Conservation (phyloP, 2,888 invertebrate genomes). For the Drosophila neoperkinsi region DNA sequence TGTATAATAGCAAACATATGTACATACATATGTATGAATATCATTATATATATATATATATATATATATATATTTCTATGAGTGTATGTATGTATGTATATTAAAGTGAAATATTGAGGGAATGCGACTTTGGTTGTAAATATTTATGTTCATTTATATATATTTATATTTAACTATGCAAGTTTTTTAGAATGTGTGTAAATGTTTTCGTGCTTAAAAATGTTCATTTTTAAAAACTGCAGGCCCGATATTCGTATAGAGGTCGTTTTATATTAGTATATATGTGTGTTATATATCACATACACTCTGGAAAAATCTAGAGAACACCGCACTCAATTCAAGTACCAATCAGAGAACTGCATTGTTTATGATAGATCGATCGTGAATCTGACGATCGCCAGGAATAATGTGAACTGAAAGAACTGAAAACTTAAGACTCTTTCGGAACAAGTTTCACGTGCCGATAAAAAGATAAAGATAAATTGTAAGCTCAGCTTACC, state of each 20-base stretch:
- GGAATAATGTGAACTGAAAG: background rate
- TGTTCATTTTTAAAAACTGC: constrained; percentile 55
- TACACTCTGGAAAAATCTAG: background rate
- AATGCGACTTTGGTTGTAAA: constrained; percentile 41
- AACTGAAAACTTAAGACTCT: background rate
- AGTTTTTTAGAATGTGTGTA: constrained; percentile 9
- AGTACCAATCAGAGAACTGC: background rate
- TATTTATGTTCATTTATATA: constrained; percentile 38
- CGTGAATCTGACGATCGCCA: background rate
- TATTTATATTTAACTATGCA: constrained; percentile 15
- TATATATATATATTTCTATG: background rate
- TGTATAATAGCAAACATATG: constrained; percentile 20
- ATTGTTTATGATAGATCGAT: background rate
- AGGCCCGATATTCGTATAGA: constrained; percentile 63
- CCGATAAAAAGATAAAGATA: constrained; percentile 13
- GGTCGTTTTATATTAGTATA: constrained; percentile 22
- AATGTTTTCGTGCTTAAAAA: constrained; percentile 33
- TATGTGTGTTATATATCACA: constrained; percentile 18
- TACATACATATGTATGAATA: constrained; percentile 33
- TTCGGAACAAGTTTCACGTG: no score
- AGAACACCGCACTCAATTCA: background rate
- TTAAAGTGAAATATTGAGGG: constrained; percentile 12
- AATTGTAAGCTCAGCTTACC: constrained; percentile 65
- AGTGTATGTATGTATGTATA: constrained; percentile 29
- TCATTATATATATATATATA: constrained; percentile 21